Conservation (phyloP, 2,113 vertebrate genomes). For the Labeo rohita region DNA sequence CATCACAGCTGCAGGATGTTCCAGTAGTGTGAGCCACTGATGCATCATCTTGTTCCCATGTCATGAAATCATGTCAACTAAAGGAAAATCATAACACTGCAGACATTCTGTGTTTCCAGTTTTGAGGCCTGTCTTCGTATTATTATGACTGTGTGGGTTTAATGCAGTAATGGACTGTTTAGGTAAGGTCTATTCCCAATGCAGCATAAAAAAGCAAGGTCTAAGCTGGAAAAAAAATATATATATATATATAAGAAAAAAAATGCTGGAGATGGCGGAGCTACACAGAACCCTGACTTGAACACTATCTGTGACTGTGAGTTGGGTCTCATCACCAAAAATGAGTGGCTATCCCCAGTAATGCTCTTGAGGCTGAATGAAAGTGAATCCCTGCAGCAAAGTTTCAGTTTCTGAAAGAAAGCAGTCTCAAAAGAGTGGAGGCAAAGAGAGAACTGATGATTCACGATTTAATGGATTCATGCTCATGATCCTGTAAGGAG, state of each 20-base stretch:
- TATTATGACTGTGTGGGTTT: too few relatives aligned
- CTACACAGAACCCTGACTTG: not conserved
- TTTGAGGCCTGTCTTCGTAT: too few relatives aligned
- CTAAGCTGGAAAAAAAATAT: too few relatives aligned
- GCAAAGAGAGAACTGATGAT: not conserved
- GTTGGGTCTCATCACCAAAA: not conserved
- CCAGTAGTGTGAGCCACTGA: too few relatives aligned
- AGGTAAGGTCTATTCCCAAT: too few relatives aligned
- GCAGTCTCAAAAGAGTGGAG: not conserved
- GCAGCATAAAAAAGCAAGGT: too few relatives aligned
- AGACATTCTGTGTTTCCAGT: too few relatives aligned
- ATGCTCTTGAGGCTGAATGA: not conserved
- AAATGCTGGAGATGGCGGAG: not conserved
- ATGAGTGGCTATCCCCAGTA: not conserved
- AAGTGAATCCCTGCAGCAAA: not conserved
- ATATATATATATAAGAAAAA: too few relatives aligned
- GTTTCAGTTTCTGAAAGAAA: not conserved
- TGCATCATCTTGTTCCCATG: too few relatives aligned
- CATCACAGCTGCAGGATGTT: too few relatives aligned
- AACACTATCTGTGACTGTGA: not conserved
- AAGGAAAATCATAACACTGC: not conserved
- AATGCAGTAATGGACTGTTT: too few relatives aligned
- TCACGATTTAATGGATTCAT: slow-evolving; percentile 6
- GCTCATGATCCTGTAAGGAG: not conserved
- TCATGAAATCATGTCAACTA: not conserved